A percentile compares a stretch with the other conserved stretches of the same genome.
phyloP scores from a whole-genome alignment of 2,113 vertebrate species.

The Siniperca knerii region DNA sequence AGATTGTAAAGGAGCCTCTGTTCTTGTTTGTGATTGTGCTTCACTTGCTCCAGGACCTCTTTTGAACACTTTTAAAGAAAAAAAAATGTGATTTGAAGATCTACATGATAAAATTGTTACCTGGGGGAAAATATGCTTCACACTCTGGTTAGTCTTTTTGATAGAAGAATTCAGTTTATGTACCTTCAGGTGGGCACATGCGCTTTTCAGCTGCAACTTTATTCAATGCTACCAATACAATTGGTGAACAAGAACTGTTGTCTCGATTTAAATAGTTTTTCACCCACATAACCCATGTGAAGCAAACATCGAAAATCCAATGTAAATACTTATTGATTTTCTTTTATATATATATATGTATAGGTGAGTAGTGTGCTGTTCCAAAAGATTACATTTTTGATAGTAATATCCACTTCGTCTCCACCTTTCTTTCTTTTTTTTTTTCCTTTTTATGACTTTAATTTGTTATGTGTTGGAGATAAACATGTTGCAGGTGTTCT shows the following conservation, averaged over 20 bases:
- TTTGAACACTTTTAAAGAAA: slow-evolving; percentile 76
- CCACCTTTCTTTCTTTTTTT: slow-evolving; percentile 32
- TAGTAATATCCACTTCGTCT: slow-evolving; percentile 73
- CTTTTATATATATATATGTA: slow-evolving; percentile 84
- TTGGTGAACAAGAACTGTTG: slow-evolving; percentile 63
- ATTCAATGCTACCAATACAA: slow-evolving; percentile 64
- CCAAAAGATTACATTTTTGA: slow-evolving; percentile 79
- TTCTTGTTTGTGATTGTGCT: slow-evolving; percentile 68
- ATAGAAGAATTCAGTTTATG: slow-evolving; percentile 57
- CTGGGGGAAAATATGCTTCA: slow-evolving; percentile 42
- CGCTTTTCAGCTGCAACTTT: slow-evolving; percentile 72
- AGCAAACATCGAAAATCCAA: slow-evolving; percentile 70
- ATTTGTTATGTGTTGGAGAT: slow-evolving; percentile 68
- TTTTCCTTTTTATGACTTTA: slow-evolving; percentile 35
- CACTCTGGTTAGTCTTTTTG: slow-evolving; percentile 57
- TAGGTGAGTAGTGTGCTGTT: slow-evolving; percentile 85
- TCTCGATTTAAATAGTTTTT: slow-evolving; percentile 59
- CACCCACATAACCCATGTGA: slow-evolving; percentile 59
- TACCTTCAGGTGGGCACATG: slow-evolving; percentile 59
- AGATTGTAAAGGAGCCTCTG: slow-evolving; percentile 61
- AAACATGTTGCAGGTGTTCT: slow-evolving; percentile 63
- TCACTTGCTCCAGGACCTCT: slow-evolving; percentile 66
- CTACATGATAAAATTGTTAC: slow-evolving; percentile 62
- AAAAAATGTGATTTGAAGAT: slow-evolving; percentile 65
- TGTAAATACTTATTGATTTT: slow-evolving; percentile 85